Conservation (phyloP, 2,113 vertebrate genomes). For the Channa maculata region DNA sequence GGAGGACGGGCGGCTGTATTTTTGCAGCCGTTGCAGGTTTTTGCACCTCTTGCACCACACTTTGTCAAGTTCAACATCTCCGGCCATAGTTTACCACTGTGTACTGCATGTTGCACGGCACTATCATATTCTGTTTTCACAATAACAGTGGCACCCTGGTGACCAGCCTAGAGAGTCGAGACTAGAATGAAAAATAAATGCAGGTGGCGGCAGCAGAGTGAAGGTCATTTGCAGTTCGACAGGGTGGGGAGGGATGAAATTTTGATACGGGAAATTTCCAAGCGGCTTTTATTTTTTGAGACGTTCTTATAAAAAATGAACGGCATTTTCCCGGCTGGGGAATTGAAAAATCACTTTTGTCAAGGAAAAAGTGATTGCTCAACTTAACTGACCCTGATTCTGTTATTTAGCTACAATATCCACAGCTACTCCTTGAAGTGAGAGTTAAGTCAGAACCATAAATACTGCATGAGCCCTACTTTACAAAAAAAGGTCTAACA, state of each 20-base stretch:
- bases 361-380: conserved; percentile 34
- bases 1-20: background rate
- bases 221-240: conserved; percentile 50
- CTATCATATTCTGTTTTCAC: conserved; percentile 38
- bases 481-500: conserved; percentile 37
- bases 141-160: conserved; percentile 8
- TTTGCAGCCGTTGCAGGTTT: conserved; percentile 42
- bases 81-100: conserved; percentile 4
- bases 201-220: conserved; percentile 3
- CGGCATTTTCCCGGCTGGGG: conserved; percentile 25
- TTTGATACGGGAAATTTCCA: conserved; percentile 32
- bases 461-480: conserved; percentile 63
- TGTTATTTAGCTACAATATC: conserved; percentile 62
- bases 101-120: conserved; percentile 1
- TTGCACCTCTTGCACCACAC: background rate
- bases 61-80: conserved; percentile 30
- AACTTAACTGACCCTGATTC: conserved; percentile 41
- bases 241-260: conserved; percentile 18
- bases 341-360: conserved; percentile 41
- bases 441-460: conserved; percentile 43
- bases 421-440: conserved; percentile 29
- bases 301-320: conserved; percentile 51
- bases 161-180: conserved; percentile 14
- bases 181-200: conserved; percentile 49
- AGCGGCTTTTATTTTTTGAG: conserved; percentile 30